Conservation (phyloP, 2,797 vertebrate genomes). For the Pseudochromis fuscus region DNA sequence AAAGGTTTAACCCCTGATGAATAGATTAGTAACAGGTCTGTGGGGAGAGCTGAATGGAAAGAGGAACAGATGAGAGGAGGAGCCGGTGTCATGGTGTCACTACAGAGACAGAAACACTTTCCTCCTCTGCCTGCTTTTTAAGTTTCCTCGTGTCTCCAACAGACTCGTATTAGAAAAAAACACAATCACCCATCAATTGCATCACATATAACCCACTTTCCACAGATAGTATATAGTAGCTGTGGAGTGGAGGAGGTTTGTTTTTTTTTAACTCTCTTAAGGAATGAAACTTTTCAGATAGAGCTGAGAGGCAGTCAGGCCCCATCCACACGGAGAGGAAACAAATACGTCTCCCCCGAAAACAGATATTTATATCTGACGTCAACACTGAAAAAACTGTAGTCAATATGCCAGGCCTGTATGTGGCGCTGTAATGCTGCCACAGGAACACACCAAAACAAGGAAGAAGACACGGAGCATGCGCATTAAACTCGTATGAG, state of each 20-base stretch:
- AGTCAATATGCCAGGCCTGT: too few species aligned
- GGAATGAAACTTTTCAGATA: background rate
- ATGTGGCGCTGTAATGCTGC: too few species aligned
- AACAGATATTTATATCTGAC: too few species aligned
- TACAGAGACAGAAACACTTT: slow-evolving; percentile 31
- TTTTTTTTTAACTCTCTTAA: background rate
- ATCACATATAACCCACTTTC: background rate
- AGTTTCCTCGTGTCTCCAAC: slow-evolving; percentile 12
- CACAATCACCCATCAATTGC: background rate
- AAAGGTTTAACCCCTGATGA: slow-evolving; percentile 54
- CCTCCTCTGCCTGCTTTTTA: slow-evolving; percentile 1
- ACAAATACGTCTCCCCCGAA: too few species aligned
- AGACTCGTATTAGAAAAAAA: background rate
- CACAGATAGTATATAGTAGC: background rate
- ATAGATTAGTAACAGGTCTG: slow-evolving; percentile 55
- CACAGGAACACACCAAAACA: too few species aligned
- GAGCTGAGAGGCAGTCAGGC: background rate
- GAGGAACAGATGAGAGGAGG: slow-evolving; percentile 21
- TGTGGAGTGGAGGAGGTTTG: background rate
- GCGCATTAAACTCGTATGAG: too few species aligned
- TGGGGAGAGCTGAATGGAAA: slow-evolving; percentile 47
- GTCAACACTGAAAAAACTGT: too few species aligned
- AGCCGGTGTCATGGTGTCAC: slow-evolving; percentile 44
- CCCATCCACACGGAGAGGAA: too few species aligned
- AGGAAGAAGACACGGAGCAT: too few species aligned